These are phyloP conservation scores for Trichogramma evanescens DNA, from an alignment of 2,888 invertebrate species.

Conservation along the genomic window DNA sequence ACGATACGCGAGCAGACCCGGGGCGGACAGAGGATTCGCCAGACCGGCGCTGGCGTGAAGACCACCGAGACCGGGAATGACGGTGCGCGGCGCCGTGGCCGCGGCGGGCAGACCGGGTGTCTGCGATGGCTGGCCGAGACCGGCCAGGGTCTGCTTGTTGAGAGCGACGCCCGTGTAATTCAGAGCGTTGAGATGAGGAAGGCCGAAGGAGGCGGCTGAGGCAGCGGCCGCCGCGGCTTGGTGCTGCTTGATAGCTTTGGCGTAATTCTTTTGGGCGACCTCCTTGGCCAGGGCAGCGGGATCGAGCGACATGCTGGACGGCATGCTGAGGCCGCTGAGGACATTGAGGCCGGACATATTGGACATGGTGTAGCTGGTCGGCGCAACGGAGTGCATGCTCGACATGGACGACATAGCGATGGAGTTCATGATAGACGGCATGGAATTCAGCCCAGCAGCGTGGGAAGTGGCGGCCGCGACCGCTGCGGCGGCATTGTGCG, in stretches of 20 bases:
- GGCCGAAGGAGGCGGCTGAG: conserved; percentile 29
- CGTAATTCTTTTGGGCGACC: conserved; percentile 76
- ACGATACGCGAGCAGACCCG: conserved; percentile 44
- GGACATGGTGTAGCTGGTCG: conserved; percentile 36
- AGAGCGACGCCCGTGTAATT: conserved; percentile 66
- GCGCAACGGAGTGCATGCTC: conserved; percentile 27
- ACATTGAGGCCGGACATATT: conserved; percentile 38
- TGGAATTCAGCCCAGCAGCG: conserved; percentile 3
- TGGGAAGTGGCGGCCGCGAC: conserved; percentile 25
- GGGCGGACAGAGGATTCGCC: conserved; percentile 37
- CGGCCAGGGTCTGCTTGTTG: conserved; percentile 55
- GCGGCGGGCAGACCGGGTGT: conserved; percentile 24
- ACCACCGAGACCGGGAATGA: conserved; percentile 33
- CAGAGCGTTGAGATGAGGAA: conserved; percentile 55
- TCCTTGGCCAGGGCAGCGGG: conserved; percentile 69
- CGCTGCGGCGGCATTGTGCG: conserved; percentile 34
- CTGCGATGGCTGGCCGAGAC: conserved; percentile 28
- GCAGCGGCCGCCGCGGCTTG: conserved; percentile 40
- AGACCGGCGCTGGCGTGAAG: conserved; percentile 30
- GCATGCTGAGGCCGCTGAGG: conserved; percentile 30
- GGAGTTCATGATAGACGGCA: conserved; percentile 20
- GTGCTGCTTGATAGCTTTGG: conserved; percentile 64
- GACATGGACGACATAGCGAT: conserved; percentile 26
- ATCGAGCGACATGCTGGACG: conserved; percentile 43
- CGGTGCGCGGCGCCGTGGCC: conserved; percentile 31